phyloP scores from a whole-genome alignment of 1,140 invertebrate species.

The Meteorus sp. region DNA sequence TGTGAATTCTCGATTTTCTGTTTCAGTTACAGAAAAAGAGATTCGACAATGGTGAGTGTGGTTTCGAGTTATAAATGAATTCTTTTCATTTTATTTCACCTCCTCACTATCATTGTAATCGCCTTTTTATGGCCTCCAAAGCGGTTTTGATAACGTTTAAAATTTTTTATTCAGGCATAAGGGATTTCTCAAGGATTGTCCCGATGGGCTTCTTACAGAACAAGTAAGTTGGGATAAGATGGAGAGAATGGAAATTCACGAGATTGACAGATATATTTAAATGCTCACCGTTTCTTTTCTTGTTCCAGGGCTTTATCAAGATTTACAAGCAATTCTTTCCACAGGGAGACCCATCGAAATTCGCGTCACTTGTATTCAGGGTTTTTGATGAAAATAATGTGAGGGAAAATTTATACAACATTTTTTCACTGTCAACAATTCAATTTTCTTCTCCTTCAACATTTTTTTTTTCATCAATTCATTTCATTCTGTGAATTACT shows the following conservation, averaged over 20 bases:
- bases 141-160: neutral
- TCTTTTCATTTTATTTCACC: constrained; percentile 29
- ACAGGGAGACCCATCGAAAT: constrained; percentile 96
- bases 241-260: too few species aligned
- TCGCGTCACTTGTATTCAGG: constrained; percentile 94
- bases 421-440: too few species aligned
- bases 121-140: too few species aligned
- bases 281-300: constrained; percentile 16
- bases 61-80: constrained; percentile 11
- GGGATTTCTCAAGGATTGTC: constrained; percentile 92
- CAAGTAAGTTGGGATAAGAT: constrained; percentile 66
- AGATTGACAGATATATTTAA: neutral
- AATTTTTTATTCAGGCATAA: constrained; percentile 73
- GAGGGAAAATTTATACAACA: constrained; percentile 51
- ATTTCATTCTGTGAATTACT: too few species aligned
- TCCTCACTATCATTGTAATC: too few species aligned
- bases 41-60: constrained; percentile 79
- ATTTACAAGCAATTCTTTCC: constrained; percentile 99
- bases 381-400: constrained; percentile 99
- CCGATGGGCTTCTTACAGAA: constrained; percentile 87
- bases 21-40: constrained; percentile 85
- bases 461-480: too few species aligned
- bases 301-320: constrained; percentile 93
- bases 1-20: constrained; percentile 54
- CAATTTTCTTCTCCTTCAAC: too few species aligned